Percentiles rank a stretch among this genome's conserved stretches.
Evolutionary conservation across 1,140 invertebrate genomes (phyloP).

Genomic region (Aradophagus sp.): DNA sequence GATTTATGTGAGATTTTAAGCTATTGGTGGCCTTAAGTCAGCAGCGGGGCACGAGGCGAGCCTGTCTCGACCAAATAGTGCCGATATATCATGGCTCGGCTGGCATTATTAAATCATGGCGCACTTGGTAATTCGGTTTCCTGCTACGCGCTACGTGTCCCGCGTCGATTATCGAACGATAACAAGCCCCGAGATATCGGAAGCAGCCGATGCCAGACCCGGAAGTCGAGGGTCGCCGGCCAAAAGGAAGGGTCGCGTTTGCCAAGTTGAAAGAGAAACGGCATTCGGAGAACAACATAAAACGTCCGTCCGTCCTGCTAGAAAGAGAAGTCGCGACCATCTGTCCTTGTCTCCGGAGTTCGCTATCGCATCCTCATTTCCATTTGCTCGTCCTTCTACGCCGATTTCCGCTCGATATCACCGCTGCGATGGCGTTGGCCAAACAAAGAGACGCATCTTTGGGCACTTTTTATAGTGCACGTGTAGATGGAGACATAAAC

Average conservation of each 20-base stretch:
- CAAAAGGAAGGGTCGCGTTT: conserved; percentile 41
- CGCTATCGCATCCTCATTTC: conserved; percentile 28
- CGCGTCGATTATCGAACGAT: conserved; percentile 68
- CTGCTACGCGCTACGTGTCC: conserved; percentile 63
- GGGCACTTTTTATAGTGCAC: conserved; percentile 22
- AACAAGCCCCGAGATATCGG: conserved; percentile 57
- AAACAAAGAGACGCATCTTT: conserved; percentile 39
- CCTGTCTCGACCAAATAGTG: conserved; percentile 59
- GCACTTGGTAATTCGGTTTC: conserved; percentile 69
- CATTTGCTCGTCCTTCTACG: conserved; percentile 28
- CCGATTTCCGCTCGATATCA: conserved; percentile 39
- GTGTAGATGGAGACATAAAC: conserved; percentile 42
- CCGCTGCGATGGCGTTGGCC: conserved; percentile 1
- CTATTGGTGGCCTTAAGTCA: conserved; percentile 36
- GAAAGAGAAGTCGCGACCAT: too few relatives aligned
- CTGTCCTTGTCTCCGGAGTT: conserved; percentile 1
- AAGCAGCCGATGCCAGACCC: conserved; percentile 33
- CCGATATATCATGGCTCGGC: conserved; percentile 60
- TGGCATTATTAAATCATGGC: conserved; percentile 68
- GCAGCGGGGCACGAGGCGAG: conserved; percentile 35
- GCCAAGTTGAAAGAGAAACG: conserved; percentile 40
- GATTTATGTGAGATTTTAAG: conserved; percentile 59
- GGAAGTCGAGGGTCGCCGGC: conserved; percentile 43
- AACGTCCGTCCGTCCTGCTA: conserved; percentile 43
- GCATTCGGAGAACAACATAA: conserved; percentile 33